Evolutionary conservation across 2,113 vertebrate species (phyloP).

Genomic region (Rhinichthys klamathensis): DNA sequence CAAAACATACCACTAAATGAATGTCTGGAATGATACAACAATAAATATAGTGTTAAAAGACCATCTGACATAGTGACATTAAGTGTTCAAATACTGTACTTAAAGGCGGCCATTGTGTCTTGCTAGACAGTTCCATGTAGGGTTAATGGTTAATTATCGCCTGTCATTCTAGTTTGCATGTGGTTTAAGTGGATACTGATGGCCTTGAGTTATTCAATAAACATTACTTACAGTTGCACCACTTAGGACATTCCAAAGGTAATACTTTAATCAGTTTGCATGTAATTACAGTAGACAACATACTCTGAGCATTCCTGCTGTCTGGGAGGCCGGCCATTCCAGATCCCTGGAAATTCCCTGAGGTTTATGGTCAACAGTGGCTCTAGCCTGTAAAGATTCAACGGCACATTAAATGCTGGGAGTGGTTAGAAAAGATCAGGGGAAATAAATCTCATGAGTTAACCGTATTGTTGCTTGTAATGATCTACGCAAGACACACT

Average conservation of each 20-base stretch:
- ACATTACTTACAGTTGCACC: neutral
- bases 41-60: neutral
- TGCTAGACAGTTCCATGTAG: neutral
- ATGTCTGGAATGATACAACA: neutral
- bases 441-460: neutral
- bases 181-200: neutral
- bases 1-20: neutral
- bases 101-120: neutral
- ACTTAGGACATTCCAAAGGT: neutral
- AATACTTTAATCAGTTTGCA: slow-evolving; percentile 2
- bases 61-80: neutral
- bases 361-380: neutral
- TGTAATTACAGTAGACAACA: slow-evolving; percentile 5
- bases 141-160: neutral
- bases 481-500: no score
- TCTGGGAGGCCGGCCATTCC: neutral
- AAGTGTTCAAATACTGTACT: neutral
- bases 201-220: slow-evolving; percentile 13
- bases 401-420: neutral
- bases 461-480: neutral
- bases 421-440: neutral
- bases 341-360: neutral
- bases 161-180: neutral
- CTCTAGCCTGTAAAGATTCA: neutral
- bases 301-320: neutral